Conservation (phyloP, 2,888 invertebrate genomes). For the Ichneumon xanthorius region DNA sequence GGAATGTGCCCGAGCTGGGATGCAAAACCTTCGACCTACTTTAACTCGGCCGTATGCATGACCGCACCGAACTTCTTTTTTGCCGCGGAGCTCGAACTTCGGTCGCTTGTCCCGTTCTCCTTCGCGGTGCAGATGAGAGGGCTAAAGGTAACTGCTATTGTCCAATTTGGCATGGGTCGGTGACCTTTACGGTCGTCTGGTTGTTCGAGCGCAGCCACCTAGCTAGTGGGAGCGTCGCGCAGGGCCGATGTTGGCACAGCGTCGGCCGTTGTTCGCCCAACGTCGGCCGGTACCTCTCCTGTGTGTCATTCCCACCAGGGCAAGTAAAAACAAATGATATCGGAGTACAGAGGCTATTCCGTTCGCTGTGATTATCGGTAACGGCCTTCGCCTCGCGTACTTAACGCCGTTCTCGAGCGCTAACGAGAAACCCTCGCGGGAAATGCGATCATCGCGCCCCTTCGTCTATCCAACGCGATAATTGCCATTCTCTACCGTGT, state of each 20-base stretch:
- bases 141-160: constrained; percentile 9
- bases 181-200: constrained; percentile 34
- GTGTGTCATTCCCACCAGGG: background rate
- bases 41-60: constrained; percentile 42
- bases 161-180: constrained; percentile 50
- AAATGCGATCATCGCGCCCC: constrained; percentile 52
- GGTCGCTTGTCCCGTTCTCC: background rate
- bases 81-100: background rate
- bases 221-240: background rate
- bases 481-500: constrained; percentile 52
- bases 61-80: background rate
- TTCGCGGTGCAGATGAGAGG: background rate
- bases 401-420: constrained; percentile 35
- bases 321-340: background rate
- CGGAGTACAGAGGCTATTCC: background rate
- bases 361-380: constrained; percentile 43
- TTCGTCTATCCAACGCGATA: constrained; percentile 54
- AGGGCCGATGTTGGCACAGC: background rate
- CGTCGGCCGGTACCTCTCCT: background rate
- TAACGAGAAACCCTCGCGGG: constrained; percentile 61
- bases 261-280: background rate
- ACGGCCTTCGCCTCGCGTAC: constrained; percentile 16
- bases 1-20: constrained; percentile 12
- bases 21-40: constrained; percentile 49
- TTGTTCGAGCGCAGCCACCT: background rate